Base-by-base conservation (phyloP, 2,888 invertebrate genomes). In the Pterobdella sp. region DNA sequence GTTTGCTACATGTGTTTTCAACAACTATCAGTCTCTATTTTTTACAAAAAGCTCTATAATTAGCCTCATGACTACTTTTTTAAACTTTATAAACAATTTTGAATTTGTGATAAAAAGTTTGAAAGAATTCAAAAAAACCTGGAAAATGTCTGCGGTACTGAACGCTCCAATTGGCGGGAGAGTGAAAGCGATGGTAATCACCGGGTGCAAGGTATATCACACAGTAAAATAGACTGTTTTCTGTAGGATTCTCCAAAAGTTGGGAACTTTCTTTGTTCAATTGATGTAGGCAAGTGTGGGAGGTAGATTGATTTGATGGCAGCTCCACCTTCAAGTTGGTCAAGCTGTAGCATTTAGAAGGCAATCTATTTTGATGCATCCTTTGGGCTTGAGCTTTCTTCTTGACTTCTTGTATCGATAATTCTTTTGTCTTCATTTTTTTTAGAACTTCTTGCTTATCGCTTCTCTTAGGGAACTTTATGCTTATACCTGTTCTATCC, bases 141-240 rank as follows among this genome's bases (percentile, higher is more conserved):
- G 91, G 90, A 83, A 97, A 95, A 85, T 98, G 97, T 78, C 94
- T 87, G 72, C 97, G 86, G 79, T 91, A 89, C 0, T 86, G 86
- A 0, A 95, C 90, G 4, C 75, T 88, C 97, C 97, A 98, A 78
- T 93, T 88, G 1, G 91, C 86, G 0, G 91, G 92, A 0, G 94
- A 93, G 83, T 95, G 95, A 81, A 95, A 98, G 75, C 95, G 88
- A 82, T 98, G 98, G 85, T 98, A 98, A 84, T 98, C 96, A 0
- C 97, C 98, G 0, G 98, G 98, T 0, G 97, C 95, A 78, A 99
- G 86, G 82, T 99, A 99, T 78, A 99, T 91, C 1, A 94, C 92
- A 81, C 94, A 90, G 80, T 97, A 95, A 82, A 92, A 96, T 2
- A 98, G 86, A 63, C 88, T 56, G 34, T 73, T 75, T 14, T 36